Conservation (phyloP, 2,797 vertebrate genomes). For the Pseudotriccus pelzelni region DNA sequence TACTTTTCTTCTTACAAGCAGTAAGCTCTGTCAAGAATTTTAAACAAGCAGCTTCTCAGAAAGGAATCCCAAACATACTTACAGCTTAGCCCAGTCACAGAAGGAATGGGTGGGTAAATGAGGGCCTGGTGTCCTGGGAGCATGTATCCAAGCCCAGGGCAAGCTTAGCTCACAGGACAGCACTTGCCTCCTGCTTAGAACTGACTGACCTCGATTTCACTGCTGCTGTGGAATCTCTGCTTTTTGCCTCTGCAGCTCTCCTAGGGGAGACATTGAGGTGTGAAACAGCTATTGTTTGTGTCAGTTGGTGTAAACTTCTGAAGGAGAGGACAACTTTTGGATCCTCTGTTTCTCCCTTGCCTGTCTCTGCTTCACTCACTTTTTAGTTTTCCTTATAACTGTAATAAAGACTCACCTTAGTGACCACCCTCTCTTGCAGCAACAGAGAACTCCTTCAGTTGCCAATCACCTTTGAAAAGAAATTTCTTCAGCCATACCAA, state of each 20-base stretch:
- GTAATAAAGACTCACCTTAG: not conserved
- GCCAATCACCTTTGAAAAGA: not conserved
- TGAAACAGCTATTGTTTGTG: not conserved
- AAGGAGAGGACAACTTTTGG: not conserved
- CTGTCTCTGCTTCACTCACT: not conserved
- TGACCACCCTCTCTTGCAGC: not conserved
- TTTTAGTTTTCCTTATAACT: not conserved
- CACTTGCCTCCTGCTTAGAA: not conserved
- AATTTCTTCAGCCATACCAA: not conserved
- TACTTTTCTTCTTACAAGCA: not conserved
- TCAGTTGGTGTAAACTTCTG: not conserved
- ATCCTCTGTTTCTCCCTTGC: not conserved
- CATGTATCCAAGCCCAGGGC: rapidly evolving
- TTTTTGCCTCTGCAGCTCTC: not conserved
- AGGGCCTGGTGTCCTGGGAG: not conserved
- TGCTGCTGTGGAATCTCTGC: not conserved
- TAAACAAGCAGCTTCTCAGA: not conserved
- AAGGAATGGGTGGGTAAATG: rapidly evolving
- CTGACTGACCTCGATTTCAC: rapidly evolving
- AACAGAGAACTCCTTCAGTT: not conserved
- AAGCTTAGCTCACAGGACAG: not conserved
- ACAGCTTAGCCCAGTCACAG: too few species aligned
- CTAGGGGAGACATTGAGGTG: not conserved
- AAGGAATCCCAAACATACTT: not conserved
- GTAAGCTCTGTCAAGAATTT: not conserved